These are phyloP conservation scores for Sorex fumeus DNA, from an alignment of 2,113 vertebrate genomes.

Conservation along the genomic window DNA sequence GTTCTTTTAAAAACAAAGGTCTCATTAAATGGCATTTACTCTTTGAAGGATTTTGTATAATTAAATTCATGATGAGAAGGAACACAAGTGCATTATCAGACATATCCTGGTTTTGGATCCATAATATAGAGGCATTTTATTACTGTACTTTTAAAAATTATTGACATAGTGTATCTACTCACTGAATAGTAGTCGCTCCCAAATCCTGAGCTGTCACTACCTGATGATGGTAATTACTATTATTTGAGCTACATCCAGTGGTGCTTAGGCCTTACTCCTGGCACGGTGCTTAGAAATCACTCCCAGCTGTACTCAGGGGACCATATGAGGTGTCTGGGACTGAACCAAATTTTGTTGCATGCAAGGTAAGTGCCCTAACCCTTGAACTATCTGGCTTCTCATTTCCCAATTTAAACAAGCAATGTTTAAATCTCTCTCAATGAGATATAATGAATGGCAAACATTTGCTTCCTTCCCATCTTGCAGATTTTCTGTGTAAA, in stretches of 20 bases:
- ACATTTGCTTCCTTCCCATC: too few relatives aligned
- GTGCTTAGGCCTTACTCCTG: too few relatives aligned
- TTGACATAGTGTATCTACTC: too few relatives aligned
- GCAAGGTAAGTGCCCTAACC: neutral
- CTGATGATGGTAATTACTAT: too few relatives aligned
- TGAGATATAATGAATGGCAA: too few relatives aligned
- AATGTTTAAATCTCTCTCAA: neutral
- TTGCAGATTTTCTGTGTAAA: too few relatives aligned
- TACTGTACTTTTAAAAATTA: too few relatives aligned
- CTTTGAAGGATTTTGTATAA: constrained; percentile 34
- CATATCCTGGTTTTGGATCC: neutral
- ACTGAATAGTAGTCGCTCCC: too few relatives aligned
- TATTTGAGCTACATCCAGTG: too few relatives aligned
- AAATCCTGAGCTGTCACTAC: too few relatives aligned
- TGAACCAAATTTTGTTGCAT: neutral
- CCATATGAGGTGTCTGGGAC: neutral
- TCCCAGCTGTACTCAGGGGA: neutral
- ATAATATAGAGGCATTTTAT: constrained; percentile 28
- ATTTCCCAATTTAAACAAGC: constrained; percentile 9
- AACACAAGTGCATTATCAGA: constrained; percentile 1
- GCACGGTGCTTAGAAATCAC: too few relatives aligned
- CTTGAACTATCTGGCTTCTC: neutral
- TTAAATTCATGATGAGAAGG: constrained; percentile 35
- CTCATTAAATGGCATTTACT: constrained; percentile 41
- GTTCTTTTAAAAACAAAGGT: constrained; percentile 3